Evolutionary conservation across 2,797 vertebrate species (phyloP).

Genomic region (Syncerus caffer): DNA sequence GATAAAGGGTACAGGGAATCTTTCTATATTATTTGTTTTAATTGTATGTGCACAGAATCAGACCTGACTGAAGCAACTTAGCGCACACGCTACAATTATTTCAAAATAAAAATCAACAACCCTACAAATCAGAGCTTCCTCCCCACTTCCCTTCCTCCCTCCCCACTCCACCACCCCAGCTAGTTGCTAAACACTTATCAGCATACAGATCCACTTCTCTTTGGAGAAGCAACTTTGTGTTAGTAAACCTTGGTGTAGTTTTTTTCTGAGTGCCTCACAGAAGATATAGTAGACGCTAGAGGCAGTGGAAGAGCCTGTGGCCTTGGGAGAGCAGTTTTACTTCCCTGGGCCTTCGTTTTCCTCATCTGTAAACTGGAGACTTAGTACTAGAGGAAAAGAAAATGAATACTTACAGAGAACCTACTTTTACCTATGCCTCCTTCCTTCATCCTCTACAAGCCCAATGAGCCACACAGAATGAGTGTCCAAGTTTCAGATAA

Average conservation of each 20-base stretch:
- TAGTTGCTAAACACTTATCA: background rate
- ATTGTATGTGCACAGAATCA: background rate
- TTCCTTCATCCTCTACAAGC: background rate
- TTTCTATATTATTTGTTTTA: slow-evolving; percentile 13
- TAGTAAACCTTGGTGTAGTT: background rate
- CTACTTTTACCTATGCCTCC: background rate
- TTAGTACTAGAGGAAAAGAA: background rate
- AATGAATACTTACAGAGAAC: background rate
- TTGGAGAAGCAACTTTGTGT: background rate
- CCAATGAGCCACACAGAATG: background rate
- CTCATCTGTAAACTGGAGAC: background rate
- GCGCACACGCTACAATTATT: background rate
- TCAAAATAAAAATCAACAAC: slow-evolving; percentile 2
- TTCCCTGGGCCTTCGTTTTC: background rate
- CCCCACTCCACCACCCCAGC: background rate
- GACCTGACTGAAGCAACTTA: background rate
- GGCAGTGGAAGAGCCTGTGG: background rate
- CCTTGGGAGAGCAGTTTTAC: background rate
- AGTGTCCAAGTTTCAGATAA: background rate
- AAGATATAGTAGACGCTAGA: background rate
- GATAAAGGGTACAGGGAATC: background rate
- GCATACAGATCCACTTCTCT: background rate
- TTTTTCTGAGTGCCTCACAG: background rate
- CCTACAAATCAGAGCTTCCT: slow-evolving; percentile 15
- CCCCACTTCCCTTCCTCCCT: background rate